Conservation (phyloP, 2,797 vertebrate genomes). For the Silurus lanzhouensis region DNA sequence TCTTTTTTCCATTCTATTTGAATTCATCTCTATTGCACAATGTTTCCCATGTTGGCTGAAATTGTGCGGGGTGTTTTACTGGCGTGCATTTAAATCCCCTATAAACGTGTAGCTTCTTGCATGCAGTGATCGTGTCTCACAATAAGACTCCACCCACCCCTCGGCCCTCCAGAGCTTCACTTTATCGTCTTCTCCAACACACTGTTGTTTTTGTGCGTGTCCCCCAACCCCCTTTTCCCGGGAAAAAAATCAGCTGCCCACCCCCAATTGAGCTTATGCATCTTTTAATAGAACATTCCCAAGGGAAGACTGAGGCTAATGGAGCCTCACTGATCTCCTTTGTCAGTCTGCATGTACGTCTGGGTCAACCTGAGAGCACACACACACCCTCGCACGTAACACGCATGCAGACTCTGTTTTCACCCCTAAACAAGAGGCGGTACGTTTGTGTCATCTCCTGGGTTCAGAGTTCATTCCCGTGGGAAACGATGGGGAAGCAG, state of each 20-base stretch:
- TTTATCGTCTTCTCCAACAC: conserved; percentile 47
- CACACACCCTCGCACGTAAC: not conserved
- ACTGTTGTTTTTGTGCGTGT: conserved; percentile 13
- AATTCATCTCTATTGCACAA: conserved; percentile 56
- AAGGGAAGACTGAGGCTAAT: conserved; percentile 68
- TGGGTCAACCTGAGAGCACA: conserved; percentile 14
- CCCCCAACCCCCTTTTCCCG: conserved; percentile 64
- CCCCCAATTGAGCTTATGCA: conserved; percentile 32
- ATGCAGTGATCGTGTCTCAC: conserved; percentile 52
- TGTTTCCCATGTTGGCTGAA: conserved; percentile 52
- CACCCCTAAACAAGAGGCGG: conserved; percentile 14
- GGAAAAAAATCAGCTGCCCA: conserved; percentile 62
- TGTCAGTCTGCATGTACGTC: conserved; percentile 64
- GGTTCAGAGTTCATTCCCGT: conserved; percentile 36
- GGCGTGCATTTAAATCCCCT: conserved; percentile 10
- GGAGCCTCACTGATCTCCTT: conserved; percentile 73
- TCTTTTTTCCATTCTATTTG: not conserved
- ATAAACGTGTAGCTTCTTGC: conserved; percentile 48
- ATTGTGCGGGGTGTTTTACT: conserved; percentile 51
- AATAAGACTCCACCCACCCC: conserved; percentile 54
- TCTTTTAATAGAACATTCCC: conserved; percentile 39
- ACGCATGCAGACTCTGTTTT: conserved; percentile 1
- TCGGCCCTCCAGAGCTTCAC: conserved; percentile 25
- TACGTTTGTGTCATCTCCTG: not conserved
- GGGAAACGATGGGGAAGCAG: conserved; percentile 35